Evolutionary conservation across 2,797 vertebrate species (phyloP), one percentile per base, ranked within the genome.

Genomic region (Tapirus indicus): DNA sequence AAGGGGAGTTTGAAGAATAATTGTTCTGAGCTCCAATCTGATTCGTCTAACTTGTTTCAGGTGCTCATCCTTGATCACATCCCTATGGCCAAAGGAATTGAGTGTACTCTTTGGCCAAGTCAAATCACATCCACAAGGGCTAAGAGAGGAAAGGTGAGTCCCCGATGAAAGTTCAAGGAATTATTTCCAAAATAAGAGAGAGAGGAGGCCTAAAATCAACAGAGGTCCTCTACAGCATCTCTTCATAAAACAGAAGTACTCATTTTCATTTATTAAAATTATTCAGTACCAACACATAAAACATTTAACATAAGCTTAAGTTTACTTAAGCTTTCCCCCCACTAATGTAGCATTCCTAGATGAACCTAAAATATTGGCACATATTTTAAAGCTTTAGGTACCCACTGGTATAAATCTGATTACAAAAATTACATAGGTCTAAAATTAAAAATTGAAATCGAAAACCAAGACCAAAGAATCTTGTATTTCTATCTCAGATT

Each of bases 361-460:
- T 1, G 12, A 41, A 47, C 75, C 68, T 90, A 91, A 90, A 95
- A 91, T 69, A 78, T 80, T 93, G 35, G 58, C 69, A 94, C 18
- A 56, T 74, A 49, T 52, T 96, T 92, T 86, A 78, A 87, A 97
- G 66, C 38, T 41, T 60, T 92, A 44, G 41, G 49, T 78, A 47
- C 9, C 64, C 75, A 87, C 23, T 74, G 56, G 25, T 56, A 82
- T 56, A 79, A 78, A 72, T 78, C 69, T 23, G 4, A 58, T 82
- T 92, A 80, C 13, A 82, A 72, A 92, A 47, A 68, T 80, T 56
- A 58, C 18, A 32, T 7, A 85, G 35, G 14, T 80, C 66, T 90
- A 94, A 87, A 96, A 94, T 94, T 91, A 80, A 71, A 91, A 75
- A 95, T 94, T 78, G 82, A 87, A 92, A 60, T 44, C 58, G 38